Evolutionary conservation across 2,113 vertebrate genomes (phyloP).

Genomic region (Condylura cristata): DNA sequence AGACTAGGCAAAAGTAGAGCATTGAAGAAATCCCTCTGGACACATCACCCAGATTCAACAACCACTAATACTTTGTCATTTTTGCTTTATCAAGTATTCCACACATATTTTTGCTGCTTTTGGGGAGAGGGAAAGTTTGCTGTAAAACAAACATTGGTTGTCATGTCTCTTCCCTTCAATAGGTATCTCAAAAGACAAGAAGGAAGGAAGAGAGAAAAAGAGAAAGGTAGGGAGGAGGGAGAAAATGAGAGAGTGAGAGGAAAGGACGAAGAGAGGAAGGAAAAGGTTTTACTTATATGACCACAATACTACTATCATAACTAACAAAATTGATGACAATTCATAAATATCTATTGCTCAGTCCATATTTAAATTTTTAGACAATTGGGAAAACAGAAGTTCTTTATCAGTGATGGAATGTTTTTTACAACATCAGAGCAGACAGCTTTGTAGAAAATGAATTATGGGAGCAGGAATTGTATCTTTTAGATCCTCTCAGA

Average conservation of each 20-base stretch:
- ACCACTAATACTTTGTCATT: not conserved
- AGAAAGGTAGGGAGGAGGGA: not conserved
- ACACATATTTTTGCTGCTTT: not conserved
- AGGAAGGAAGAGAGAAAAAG: not conserved
- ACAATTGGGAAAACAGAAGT: conserved; percentile 23
- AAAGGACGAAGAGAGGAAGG: not conserved
- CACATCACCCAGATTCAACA: not conserved
- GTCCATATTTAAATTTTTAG: conserved; percentile 37
- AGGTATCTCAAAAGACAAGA: not conserved
- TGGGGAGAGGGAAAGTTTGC: not conserved
- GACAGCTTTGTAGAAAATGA: not conserved
- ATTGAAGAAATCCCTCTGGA: not conserved
- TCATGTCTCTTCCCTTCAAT: not conserved
- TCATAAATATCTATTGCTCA: not conserved
- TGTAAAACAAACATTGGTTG: not conserved
- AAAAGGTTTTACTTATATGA: not conserved
- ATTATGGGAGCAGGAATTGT: not conserved
- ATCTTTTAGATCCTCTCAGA: not conserved
- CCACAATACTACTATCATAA: not conserved
- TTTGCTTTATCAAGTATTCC: not conserved
- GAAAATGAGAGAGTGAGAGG: not conserved
- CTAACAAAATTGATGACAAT: conserved; percentile 8
- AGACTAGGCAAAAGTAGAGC: not conserved
- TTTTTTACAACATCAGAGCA: not conserved
- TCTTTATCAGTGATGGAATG: not conserved